These are phyloP conservation scores for Oceanodroma tethys DNA, from an alignment of 2,113 vertebrate genomes.

Conservation along the genomic window DNA sequence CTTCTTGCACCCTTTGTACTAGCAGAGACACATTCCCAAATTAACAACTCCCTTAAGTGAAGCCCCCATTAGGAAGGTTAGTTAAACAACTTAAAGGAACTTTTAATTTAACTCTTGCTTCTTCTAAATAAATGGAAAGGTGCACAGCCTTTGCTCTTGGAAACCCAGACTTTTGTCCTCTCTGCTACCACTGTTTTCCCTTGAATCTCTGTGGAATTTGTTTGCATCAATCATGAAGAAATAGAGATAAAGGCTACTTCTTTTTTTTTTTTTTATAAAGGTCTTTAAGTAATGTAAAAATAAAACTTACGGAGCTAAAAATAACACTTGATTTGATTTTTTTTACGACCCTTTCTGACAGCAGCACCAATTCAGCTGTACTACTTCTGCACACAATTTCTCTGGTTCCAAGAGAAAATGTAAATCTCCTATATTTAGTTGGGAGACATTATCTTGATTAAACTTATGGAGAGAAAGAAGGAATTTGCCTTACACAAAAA, in stretches of 20 bases:
- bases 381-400: not conserved
- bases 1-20: not conserved
- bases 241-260: not conserved
- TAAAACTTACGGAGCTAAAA: not conserved
- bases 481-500: not conserved
- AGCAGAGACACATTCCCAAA: not conserved
- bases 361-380: not conserved
- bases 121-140: not conserved
- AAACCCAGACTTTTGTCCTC: not conserved
- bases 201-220: not conserved
- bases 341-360: not conserved
- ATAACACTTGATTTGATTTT: not conserved
- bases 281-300: not conserved
- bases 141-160: not conserved
- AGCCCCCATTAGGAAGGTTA: fast-evolving
- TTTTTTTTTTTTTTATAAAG: not conserved
- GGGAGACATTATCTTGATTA: not conserved
- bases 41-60: not conserved
- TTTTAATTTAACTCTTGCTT: not conserved
- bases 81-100: not conserved
- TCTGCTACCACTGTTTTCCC: not conserved
- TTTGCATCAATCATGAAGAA: not conserved
- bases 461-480: not conserved
- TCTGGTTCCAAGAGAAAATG: not conserved
- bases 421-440: not conserved